These are phyloP conservation scores for Creontiades dilutus DNA, from an alignment of 2,888 invertebrate species.

Conservation along the genomic window DNA sequence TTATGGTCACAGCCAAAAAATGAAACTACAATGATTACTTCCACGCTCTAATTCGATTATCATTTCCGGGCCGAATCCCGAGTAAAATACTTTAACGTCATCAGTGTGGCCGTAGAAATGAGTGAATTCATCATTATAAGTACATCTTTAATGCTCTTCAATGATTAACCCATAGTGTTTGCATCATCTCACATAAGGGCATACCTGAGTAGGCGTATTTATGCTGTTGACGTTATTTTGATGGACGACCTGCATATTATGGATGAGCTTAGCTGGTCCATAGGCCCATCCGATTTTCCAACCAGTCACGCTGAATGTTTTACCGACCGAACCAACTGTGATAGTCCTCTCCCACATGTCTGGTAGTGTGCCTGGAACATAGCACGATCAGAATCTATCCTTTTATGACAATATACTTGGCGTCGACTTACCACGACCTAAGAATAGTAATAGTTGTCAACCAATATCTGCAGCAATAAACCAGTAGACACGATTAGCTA, in stretches of 20 bases:
- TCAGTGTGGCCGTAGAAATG: too few relatives aligned
- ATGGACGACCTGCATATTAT: slow-evolving; percentile 91
- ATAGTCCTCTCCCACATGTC: slow-evolving; percentile 99
- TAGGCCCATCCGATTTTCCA: slow-evolving; percentile 99
- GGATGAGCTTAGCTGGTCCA: slow-evolving; percentile 89
- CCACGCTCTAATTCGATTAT: too few relatives aligned
- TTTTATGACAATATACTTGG: too few relatives aligned
- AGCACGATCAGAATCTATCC: background rate
- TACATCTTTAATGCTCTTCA: background rate
- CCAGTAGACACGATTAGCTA: too few relatives aligned
- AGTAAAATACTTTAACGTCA: too few relatives aligned
- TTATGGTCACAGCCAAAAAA: too few relatives aligned
- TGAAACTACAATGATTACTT: too few relatives aligned
- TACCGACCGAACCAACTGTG: slow-evolving; percentile 97
- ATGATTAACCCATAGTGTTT: background rate
- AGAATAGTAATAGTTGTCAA: too few relatives aligned
- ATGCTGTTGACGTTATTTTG: slow-evolving; percentile 97
- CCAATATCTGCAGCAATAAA: too few relatives aligned
- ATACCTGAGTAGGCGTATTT: slow-evolving; percentile 90
- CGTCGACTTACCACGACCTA: too few relatives aligned
- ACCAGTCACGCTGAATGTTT: slow-evolving; percentile 98
- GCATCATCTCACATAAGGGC: background rate
- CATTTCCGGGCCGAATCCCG: too few relatives aligned
- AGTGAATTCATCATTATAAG: background rate
- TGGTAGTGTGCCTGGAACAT: slow-evolving; percentile 87